Evolutionary conservation across 2,888 invertebrate species (phyloP).

Genomic region (Orthosia gracilis): DNA sequence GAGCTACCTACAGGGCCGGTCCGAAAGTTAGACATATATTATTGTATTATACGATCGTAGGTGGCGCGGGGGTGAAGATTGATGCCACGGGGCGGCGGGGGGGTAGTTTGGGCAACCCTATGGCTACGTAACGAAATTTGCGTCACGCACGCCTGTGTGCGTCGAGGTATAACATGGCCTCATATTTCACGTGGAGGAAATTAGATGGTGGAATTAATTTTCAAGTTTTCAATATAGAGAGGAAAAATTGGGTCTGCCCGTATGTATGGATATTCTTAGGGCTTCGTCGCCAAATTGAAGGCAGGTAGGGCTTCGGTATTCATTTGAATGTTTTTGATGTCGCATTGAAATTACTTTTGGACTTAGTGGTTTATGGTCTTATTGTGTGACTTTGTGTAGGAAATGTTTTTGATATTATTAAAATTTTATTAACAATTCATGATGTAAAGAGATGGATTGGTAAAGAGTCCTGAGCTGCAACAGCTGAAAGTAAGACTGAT

Average conservation of each 20-base stretch:
- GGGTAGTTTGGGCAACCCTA: slow-evolving; percentile 90
- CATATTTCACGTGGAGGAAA: slow-evolving; percentile 89
- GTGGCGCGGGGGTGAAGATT: slow-evolving; percentile 90
- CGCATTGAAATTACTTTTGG: slow-evolving; percentile 46
- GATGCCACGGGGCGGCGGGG: slow-evolving; percentile 84
- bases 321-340: slow-evolving; percentile 25
- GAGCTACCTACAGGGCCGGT: slow-evolving; percentile 89
- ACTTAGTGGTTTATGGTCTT: slow-evolving; percentile 2
- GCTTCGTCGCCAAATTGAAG: slow-evolving; percentile 81
- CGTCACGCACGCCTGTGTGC: slow-evolving; percentile 85
- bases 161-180: slow-evolving; percentile 77
- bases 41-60: slow-evolving; percentile 91
- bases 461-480: background rate
- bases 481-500: background rate
- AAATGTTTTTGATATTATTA: background rate
- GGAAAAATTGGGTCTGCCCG: slow-evolving; percentile 81
- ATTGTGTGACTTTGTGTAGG: background rate
- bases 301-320: slow-evolving; percentile 76
- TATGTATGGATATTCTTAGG: slow-evolving; percentile 74
- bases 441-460: background rate
- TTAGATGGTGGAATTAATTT: slow-evolving; percentile 90
- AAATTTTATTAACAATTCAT: background rate
- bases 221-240: slow-evolving; percentile 88
- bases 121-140: slow-evolving; percentile 89
- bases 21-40: slow-evolving; percentile 91